Evolutionary conservation across 2,113 vertebrate species (phyloP).

Genomic region (Lamprotornis superbus): DNA sequence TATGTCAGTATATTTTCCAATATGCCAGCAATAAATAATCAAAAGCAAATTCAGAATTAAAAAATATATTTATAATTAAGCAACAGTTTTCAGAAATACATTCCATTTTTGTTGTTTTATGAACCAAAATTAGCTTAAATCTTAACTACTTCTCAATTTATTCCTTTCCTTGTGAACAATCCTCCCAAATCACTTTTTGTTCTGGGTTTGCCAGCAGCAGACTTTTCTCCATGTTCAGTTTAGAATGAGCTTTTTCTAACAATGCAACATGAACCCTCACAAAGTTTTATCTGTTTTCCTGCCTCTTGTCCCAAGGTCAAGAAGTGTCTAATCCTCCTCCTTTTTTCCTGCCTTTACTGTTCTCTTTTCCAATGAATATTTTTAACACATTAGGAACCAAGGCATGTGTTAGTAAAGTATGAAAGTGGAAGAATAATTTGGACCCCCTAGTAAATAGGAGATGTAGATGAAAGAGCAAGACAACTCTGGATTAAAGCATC

Average conservation of each 20-base stretch:
- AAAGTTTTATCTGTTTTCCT: background rate
- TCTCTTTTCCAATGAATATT: background rate
- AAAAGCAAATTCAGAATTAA: background rate
- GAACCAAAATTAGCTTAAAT: background rate
- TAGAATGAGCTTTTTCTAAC: background rate
- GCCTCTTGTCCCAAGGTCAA: background rate
- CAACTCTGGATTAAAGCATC: background rate
- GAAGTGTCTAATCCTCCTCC: rapidly evolving
- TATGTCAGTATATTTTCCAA: background rate
- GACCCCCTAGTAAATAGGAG: background rate
- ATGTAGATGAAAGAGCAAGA: background rate
- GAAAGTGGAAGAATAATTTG: background rate
- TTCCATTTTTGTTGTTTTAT: background rate
- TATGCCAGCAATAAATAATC: background rate
- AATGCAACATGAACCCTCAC: rapidly evolving
- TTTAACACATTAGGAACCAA: background rate
- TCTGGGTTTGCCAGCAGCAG: background rate
- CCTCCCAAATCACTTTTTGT: background rate
- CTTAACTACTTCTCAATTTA: background rate
- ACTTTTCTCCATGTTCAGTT: background rate
- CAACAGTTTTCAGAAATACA: background rate
- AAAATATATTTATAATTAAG: background rate
- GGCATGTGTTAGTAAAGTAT: background rate
- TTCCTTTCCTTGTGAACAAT: background rate
- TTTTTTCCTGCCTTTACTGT: background rate